Evolutionary conservation across 1,140 invertebrate genomes (phyloP).

Genomic region (Heliconius hewitsoni): DNA sequence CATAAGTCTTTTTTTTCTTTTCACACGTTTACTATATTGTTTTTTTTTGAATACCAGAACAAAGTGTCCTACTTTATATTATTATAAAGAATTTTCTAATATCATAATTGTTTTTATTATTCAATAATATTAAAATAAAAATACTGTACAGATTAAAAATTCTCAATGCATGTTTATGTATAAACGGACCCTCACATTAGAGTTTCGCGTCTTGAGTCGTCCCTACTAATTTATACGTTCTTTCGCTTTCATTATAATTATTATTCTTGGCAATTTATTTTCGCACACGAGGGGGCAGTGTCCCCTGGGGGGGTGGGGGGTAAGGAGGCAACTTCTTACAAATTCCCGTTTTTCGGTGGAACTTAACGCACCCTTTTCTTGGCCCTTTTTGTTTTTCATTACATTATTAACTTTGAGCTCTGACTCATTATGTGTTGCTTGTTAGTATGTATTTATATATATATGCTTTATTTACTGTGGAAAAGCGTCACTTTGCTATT

Average conservation of each 20-base stretch:
- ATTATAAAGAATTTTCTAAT: too few species aligned
- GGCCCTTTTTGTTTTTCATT: conserved; percentile 81
- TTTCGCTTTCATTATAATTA: conserved; percentile 82
- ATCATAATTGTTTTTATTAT: too few species aligned
- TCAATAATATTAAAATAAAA: too few species aligned
- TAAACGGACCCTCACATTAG: conserved; percentile 30
- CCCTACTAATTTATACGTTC: conserved; percentile 81
- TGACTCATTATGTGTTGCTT: conserved; percentile 72
- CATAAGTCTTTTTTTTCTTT: too few species aligned
- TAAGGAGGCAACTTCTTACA: conserved; percentile 74
- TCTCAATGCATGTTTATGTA: conserved; percentile 11
- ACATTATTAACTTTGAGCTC: conserved; percentile 80
- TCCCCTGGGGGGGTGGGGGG: conserved; percentile 49
- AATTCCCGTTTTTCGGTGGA: conserved; percentile 80
- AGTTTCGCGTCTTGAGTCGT: conserved; percentile 51
- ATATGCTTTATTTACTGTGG: conserved; percentile 39
- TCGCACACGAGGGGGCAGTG: conserved; percentile 77
- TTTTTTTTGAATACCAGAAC: too few species aligned
- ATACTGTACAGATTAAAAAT: not conserved
- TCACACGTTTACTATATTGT: too few species aligned
- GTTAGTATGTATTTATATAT: conserved; percentile 59
- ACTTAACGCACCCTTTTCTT: conserved; percentile 80
- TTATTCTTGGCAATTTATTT: conserved; percentile 82
- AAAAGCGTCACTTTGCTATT: not conserved
- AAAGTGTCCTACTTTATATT: too few species aligned